A percentile compares a stretch with the other conserved stretches of the same genome.
Conservation (phyloP, 2,888 invertebrate species). For the Agrotis segetum region DNA sequence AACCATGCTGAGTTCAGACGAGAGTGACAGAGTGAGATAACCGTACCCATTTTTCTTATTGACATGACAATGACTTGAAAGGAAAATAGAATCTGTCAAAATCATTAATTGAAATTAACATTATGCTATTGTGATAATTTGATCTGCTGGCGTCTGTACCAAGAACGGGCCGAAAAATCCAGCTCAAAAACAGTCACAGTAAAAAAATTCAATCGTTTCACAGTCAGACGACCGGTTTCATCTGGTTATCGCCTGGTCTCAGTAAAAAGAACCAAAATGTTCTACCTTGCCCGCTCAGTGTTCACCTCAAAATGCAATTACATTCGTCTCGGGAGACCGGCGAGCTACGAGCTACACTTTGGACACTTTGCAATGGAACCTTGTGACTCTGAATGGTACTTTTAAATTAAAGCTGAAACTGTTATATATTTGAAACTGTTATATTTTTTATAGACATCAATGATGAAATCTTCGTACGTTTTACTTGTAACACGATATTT, state of each 20-base stretch:
- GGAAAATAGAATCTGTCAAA: too few species aligned
- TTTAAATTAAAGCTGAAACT: background rate
- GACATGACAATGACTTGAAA: too few species aligned
- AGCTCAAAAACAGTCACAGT: too few species aligned
- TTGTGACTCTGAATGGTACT: background rate
- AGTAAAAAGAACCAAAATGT: constrained; percentile 80
- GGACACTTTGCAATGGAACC: background rate
- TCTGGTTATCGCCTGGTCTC: constrained; percentile 69
- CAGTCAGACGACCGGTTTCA: constrained; percentile 65
- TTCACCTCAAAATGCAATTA: constrained; percentile 90
- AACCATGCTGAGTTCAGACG: too few species aligned
- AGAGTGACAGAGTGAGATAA: too few species aligned
- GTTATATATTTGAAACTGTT: background rate
- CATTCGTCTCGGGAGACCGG: constrained; percentile 86
- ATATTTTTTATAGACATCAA: background rate
- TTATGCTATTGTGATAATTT: too few species aligned
- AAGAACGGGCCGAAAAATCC: too few species aligned
- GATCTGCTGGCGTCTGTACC: too few species aligned
- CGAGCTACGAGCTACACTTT: constrained; percentile 66
- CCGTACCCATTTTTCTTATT: too few species aligned
- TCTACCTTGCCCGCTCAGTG: constrained; percentile 43
- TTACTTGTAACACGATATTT: background rate
- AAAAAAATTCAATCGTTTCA: background rate
- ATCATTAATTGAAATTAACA: too few species aligned
- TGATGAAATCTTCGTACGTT: background rate